Evolutionary conservation across 2,888 invertebrate genomes (phyloP).

Genomic region (Polydrusus pterygomalis): DNA sequence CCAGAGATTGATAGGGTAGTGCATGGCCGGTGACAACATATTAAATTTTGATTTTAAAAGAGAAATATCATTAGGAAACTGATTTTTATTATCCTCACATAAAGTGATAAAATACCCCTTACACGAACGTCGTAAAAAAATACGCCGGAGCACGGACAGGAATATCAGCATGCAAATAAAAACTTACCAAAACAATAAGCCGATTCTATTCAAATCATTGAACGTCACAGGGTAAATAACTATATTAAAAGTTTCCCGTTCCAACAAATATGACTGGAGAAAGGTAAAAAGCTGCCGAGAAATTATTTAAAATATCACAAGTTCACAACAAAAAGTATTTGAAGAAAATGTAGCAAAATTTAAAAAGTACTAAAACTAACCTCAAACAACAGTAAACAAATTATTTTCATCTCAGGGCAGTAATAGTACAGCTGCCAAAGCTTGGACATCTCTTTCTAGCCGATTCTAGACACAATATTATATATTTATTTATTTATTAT

Average conservation of each 20-base stretch:
- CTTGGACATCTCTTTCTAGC: too few relatives aligned
- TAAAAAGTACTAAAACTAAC: background rate
- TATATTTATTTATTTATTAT: too few relatives aligned
- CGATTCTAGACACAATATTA: too few relatives aligned
- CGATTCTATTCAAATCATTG: background rate
- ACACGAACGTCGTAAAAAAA: too few relatives aligned
- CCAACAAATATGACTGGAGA: too few relatives aligned
- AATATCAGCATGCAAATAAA: background rate
- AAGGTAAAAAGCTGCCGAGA: background rate
- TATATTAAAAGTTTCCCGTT: background rate
- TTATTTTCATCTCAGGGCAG: background rate
- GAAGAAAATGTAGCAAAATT: too few relatives aligned
- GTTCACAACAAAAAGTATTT: background rate
- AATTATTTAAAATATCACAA: background rate
- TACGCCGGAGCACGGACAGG: too few relatives aligned
- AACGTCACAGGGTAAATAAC: background rate
- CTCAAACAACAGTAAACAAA: background rate
- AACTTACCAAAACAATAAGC: constrained; percentile 9
- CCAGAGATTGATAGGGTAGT: too few relatives aligned
- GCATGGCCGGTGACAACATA: too few relatives aligned
- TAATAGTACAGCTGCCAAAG: background rate
- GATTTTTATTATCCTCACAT: too few relatives aligned
- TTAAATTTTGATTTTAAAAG: too few relatives aligned
- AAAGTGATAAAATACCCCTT: background rate
- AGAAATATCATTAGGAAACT: too few relatives aligned